phyloP scores from a whole-genome alignment of 2,113 vertebrate genomes.

The Eretmochelys imbricata region DNA sequence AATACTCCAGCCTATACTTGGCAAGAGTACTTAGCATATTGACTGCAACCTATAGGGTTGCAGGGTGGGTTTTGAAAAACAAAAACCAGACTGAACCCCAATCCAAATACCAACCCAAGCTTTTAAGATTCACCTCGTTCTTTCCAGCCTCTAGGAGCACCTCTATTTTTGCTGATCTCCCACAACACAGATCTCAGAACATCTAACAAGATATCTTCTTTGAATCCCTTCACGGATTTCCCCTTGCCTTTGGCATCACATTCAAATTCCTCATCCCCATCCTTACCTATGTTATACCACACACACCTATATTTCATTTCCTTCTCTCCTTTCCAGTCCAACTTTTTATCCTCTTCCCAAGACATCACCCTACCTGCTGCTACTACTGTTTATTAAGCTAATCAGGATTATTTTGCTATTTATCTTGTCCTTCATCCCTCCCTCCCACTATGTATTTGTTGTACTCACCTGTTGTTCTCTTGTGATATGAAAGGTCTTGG shows the following conservation, averaged over 20 bases:
- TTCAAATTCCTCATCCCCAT: background rate
- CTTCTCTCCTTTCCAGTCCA: background rate
- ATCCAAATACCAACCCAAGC: no score
- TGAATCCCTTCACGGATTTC: background rate
- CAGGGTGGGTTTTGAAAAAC: background rate
- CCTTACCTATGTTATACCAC: background rate
- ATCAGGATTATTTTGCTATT: background rate
- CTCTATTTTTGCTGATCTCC: background rate
- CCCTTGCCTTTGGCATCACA: background rate
- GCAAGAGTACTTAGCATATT: background rate
- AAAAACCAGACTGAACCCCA: background rate
- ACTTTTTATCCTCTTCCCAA: background rate
- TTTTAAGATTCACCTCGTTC: background rate
- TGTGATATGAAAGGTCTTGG: background rate
- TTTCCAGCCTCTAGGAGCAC: background rate
- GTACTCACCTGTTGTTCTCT: background rate
- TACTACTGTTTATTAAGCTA: background rate
- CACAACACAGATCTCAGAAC: background rate
- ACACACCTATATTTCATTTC: background rate
- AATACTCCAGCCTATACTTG: background rate
- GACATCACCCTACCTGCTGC: background rate
- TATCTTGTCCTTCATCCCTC: background rate
- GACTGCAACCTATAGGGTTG: background rate
- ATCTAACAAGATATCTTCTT: background rate
- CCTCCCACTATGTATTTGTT: background rate